These are phyloP conservation scores for Spondyliosoma cantharus DNA, from an alignment of 2,797 vertebrate genomes.

Conservation along the genomic window DNA sequence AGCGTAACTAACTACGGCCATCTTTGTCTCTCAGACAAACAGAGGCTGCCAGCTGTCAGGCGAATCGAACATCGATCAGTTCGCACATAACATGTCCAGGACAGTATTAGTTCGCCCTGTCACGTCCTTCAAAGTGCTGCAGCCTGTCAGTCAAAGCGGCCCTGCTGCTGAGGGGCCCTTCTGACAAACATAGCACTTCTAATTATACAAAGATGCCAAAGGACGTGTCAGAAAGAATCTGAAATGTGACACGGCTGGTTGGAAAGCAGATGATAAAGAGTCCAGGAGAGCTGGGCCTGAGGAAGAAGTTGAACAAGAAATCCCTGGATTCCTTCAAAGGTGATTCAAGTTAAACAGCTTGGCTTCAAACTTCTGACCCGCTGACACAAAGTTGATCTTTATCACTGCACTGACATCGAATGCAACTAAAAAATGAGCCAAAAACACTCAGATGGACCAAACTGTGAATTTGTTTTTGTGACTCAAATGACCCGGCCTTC, in stretches of 20 bases:
- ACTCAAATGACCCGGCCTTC: conserved; percentile 11
- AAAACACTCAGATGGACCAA: not conserved
- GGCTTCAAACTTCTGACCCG: conserved; percentile 14
- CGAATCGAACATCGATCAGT: conserved; percentile 50
- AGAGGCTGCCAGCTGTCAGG: conserved; percentile 39
- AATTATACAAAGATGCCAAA: conserved; percentile 57
- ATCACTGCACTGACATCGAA: not conserved
- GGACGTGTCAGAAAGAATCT: conserved; percentile 46
- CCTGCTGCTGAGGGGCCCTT: conserved; percentile 22
- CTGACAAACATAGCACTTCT: conserved; percentile 39
- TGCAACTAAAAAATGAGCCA: not conserved
- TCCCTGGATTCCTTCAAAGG: conserved; percentile 12
- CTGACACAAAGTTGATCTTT: not conserved
- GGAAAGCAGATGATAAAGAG: conserved; percentile 26
- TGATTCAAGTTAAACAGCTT: conserved; percentile 5
- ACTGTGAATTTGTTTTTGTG: not conserved
- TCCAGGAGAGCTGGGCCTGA: not conserved
- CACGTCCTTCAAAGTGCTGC: conserved; percentile 44
- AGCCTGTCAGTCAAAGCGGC: conserved; percentile 15
- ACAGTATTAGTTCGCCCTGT: conserved; percentile 40
- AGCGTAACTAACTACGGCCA: conserved; percentile 50
- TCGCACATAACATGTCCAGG: conserved; percentile 50
- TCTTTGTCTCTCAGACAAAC: conserved; percentile 24
- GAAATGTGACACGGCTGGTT: conserved; percentile 32
- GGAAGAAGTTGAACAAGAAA: conserved; percentile 6